Conservation (phyloP, 1,140 invertebrate genomes). For the Andrena cerasifolii region DNA sequence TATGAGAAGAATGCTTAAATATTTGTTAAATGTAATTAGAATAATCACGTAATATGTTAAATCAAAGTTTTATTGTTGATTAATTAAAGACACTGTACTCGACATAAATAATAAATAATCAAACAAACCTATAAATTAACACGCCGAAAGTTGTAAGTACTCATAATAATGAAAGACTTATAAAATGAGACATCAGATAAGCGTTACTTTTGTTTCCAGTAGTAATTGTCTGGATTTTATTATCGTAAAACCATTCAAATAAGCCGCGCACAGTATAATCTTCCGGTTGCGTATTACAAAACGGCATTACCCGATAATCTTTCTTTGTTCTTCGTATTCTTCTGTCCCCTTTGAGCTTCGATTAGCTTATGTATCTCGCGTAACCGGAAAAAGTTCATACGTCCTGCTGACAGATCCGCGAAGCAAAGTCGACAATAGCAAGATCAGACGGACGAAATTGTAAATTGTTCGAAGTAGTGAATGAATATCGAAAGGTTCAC, state of each 20-base stretch:
- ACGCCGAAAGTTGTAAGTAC: too few relatives aligned
- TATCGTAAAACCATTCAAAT: background rate
- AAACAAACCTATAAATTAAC: background rate
- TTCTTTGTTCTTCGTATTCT: background rate
- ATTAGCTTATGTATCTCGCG: background rate
- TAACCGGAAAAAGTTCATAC: conserved; percentile 15
- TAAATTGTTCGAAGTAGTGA: background rate
- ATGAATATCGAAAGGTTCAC: background rate
- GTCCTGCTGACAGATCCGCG: background rate
- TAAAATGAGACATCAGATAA: background rate
- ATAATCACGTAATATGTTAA: too few relatives aligned
- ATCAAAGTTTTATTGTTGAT: too few relatives aligned
- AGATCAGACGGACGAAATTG: background rate
- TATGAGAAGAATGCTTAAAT: too few relatives aligned
- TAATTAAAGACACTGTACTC: too few relatives aligned
- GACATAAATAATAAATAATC: background rate
- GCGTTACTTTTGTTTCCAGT: too few relatives aligned
- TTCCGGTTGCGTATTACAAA: conserved; percentile 3
- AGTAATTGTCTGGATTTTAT: background rate
- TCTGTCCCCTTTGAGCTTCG: background rate
- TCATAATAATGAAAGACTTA: too few relatives aligned
- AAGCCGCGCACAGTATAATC: background rate
- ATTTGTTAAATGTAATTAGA: too few relatives aligned
- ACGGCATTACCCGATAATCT: background rate
- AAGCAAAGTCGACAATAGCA: background rate